Evolutionary conservation across 1,140 invertebrate genomes (phyloP).

Genomic region (Artemia franciscana): DNA sequence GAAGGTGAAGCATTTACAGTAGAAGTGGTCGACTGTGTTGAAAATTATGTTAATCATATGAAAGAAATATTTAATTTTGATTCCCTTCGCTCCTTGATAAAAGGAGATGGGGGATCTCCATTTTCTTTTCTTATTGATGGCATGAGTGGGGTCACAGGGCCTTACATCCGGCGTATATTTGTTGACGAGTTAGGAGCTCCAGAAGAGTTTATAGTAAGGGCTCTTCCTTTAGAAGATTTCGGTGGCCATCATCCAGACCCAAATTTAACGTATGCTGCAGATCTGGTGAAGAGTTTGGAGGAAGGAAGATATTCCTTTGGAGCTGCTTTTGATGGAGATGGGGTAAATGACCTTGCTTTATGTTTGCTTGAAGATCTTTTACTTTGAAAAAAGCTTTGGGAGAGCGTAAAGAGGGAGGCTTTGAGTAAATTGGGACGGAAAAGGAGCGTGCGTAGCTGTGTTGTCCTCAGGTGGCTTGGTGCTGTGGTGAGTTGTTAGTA

Average conservation of each 20-base stretch:
- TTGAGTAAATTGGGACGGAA: too few species aligned
- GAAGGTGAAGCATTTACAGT: conserved; percentile 52
- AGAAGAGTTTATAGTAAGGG: conserved; percentile 37
- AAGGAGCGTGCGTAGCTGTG: too few species aligned
- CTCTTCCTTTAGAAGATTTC: conserved; percentile 69
- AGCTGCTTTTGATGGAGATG: conserved; percentile 96
- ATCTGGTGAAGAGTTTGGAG: conserved; percentile 53
- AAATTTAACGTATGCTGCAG: conserved; percentile 83
- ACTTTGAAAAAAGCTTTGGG: too few species aligned
- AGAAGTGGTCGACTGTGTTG: conserved; percentile 74
- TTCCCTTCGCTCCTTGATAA: conserved; percentile 46
- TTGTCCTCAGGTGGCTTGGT: too few species aligned
- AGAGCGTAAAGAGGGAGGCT: too few species aligned
- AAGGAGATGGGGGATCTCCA: conserved; percentile 34
- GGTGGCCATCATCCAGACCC: conserved; percentile 94
- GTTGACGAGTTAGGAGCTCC: conserved; percentile 55
- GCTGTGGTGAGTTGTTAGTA: too few species aligned
- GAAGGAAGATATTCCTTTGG: conserved; percentile 73
- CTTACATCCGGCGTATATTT: conserved; percentile 78
- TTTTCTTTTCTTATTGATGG: conserved; percentile 75
- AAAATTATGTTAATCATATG: conserved; percentile 77
- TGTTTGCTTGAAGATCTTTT: too few species aligned
- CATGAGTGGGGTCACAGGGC: conserved; percentile 92
- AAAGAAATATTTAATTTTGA: conserved; percentile 92
- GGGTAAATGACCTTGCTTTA: too few species aligned